These are phyloP conservation scores for Calameuta idolon DNA, from an alignment of 2,888 invertebrate genomes.

Conservation along the genomic window DNA sequence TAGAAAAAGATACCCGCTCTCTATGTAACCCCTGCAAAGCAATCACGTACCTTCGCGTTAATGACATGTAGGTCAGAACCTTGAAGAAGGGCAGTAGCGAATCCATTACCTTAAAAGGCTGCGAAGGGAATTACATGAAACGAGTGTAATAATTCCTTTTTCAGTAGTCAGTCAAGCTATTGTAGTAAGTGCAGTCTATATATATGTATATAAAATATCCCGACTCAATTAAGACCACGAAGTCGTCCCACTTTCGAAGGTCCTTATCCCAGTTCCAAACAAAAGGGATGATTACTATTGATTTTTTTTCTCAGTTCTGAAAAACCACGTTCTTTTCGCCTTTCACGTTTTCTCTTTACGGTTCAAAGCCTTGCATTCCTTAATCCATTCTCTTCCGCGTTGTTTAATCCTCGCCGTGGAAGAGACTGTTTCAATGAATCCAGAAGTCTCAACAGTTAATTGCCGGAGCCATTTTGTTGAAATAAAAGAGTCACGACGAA, in stretches of 20 bases:
- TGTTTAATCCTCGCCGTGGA: neutral
- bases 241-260: slow-evolving; percentile 2
- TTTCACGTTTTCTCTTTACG: neutral
- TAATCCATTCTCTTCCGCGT: neutral
- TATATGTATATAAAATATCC: neutral
- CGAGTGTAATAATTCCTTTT: neutral
- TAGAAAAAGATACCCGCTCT: neutral
- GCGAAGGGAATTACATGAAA: neutral
- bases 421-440: neutral
- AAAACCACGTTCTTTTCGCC: neutral
- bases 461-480: neutral
- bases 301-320: slow-evolving; percentile 2
- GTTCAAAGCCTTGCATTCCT: neutral
- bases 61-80: neutral
- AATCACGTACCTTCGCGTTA: neutral
- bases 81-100: neutral
- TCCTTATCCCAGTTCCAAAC: slow-evolving; percentile 5
- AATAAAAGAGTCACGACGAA: neutral
- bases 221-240: neutral
- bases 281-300: slow-evolving; percentile 11
- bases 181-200: neutral
- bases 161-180: neutral
- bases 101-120: neutral
- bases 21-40: neutral
- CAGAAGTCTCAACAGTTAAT: neutral